These are phyloP conservation scores for Mus pahari DNA, from an alignment of 2,113 vertebrate species.

Conservation along the genomic window DNA sequence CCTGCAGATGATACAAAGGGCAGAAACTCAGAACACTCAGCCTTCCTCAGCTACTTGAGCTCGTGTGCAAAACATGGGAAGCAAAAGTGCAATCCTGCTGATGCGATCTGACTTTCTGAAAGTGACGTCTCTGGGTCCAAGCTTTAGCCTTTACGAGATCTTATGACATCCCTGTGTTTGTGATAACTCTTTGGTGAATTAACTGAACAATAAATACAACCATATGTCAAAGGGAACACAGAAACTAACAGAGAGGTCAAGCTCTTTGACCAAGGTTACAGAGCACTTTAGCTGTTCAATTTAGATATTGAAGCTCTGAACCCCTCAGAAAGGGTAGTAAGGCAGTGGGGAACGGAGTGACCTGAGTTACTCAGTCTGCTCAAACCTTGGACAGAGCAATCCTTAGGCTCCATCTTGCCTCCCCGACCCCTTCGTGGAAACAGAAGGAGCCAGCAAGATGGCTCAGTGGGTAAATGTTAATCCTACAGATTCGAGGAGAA, in stretches of 20 bases:
- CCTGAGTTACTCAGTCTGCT: not conserved
- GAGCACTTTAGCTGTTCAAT: not conserved
- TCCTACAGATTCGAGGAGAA: not conserved
- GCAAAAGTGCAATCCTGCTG: not conserved
- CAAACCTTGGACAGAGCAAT: not conserved
- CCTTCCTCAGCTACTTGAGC: not conserved
- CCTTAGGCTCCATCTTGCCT: not conserved
- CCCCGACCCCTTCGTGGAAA: not conserved
- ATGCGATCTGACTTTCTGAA: not conserved
- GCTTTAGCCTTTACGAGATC: not conserved
- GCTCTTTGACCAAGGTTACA: not conserved
- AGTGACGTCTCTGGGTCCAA: not conserved
- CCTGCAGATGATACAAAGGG: not conserved
- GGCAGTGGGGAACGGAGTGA: not conserved
- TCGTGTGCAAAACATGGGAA: not conserved
- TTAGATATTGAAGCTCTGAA: not conserved
- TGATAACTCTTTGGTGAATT: not conserved
- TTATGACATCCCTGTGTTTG: not conserved
- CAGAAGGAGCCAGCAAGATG: not conserved
- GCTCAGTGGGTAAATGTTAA: not conserved
- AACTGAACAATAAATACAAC: not conserved
- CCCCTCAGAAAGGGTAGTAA: not conserved
- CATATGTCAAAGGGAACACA: not conserved
- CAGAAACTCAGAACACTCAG: slow-evolving; percentile 3
- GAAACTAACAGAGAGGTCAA: not conserved